phyloP scores from a whole-genome alignment of 1,140 invertebrate genomes.

The Sitophilus oryzae region DNA sequence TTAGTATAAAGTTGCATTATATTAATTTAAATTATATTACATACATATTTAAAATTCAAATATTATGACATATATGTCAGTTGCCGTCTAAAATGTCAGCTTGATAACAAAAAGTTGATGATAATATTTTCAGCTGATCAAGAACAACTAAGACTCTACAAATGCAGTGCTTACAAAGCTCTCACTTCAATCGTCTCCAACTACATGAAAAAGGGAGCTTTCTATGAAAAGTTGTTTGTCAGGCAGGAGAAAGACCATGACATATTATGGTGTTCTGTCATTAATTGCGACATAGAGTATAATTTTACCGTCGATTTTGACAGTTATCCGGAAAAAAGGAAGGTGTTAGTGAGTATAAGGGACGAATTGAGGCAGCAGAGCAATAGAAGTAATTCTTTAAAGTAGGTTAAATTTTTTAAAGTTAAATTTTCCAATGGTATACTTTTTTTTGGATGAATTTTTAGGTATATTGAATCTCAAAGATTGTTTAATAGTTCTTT shows the following conservation, averaged over 20 bases:
- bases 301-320: conserved; percentile 43
- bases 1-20: no score
- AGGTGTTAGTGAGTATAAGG: conserved; percentile 47
- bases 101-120: no score
- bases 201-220: conserved; percentile 35
- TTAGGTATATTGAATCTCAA: conserved; percentile 39
- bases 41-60: no score
- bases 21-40: no score
- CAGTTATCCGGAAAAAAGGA: conserved; percentile 43
- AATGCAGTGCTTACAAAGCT: conserved; percentile 33
- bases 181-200: conserved; percentile 28
- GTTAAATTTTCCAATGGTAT: neutral
- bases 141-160: conserved; percentile 26
- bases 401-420: neutral
- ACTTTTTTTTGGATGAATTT: neutral
- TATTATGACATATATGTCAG: no score
- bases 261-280: conserved; percentile 47
- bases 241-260: conserved; percentile 40
- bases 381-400: conserved; percentile 9
- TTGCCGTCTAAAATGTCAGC: no score
- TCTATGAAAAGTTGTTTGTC: conserved; percentile 35
- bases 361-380: conserved; percentile 22
- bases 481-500: conserved; percentile 45
- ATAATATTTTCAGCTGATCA: conserved; percentile 7
- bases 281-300: conserved; percentile 45